phyloP scores from a whole-genome alignment of 1,140 invertebrate genomes.

The Tetramorium alpestre region DNA sequence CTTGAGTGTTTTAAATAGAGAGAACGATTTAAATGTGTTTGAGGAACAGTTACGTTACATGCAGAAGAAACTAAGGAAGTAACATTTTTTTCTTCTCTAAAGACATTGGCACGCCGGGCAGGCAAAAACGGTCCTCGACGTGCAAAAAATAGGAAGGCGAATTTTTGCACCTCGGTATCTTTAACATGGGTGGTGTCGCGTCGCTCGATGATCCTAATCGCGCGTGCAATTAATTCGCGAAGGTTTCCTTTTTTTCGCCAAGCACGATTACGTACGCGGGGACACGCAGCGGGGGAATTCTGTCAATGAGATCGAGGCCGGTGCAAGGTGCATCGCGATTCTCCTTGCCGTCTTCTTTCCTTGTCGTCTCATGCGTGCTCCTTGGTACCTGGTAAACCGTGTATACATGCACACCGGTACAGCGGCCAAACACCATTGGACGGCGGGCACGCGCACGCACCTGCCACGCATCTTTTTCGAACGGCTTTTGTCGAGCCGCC shows the following conservation, averaged over 20 bases:
- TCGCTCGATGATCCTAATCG: conserved; percentile 21
- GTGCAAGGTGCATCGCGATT: conserved; percentile 69
- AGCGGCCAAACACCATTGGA: conserved; percentile 75
- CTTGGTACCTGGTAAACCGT: conserved; percentile 37
- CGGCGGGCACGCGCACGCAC: conserved; percentile 83
- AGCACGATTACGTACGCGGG: conserved; percentile 12
- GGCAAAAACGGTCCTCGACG: background rate
- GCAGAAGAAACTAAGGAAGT: background rate
- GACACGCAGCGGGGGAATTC: conserved; percentile 64
- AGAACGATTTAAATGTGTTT: background rate
- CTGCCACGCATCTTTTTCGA: conserved; percentile 82
- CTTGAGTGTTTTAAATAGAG: background rate
- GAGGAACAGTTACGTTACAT: background rate
- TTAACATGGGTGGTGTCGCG: background rate
- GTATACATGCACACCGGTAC: background rate
- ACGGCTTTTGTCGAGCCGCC: conserved; percentile 78
- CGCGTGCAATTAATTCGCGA: conserved; percentile 63
- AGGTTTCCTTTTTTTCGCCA: conserved; percentile 8
- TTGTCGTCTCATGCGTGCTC: background rate
- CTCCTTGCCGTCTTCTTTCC: background rate
- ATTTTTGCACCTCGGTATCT: background rate
- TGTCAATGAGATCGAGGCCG: conserved; percentile 70
- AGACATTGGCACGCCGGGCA: background rate
- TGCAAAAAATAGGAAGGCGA: background rate
- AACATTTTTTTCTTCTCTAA: background rate